These are phyloP conservation scores for Diprion similis DNA, from an alignment of 1,140 invertebrate species.

Conservation along the genomic window DNA sequence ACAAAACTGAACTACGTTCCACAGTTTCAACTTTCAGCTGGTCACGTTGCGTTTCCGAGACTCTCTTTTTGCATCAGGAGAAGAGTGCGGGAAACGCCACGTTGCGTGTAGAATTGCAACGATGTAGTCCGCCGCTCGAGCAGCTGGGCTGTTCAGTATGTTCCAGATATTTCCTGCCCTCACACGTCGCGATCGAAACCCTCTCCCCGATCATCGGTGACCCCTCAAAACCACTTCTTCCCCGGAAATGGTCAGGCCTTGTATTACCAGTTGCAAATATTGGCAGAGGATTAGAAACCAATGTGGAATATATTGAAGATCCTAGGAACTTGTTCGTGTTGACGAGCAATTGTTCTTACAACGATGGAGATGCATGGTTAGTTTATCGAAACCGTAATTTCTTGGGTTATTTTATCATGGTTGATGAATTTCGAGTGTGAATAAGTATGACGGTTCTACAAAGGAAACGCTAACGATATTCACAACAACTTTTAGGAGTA, in stretches of 20 bases:
- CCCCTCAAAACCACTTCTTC: conserved; percentile 34
- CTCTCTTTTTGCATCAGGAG: conserved; percentile 33
- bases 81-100: conserved; percentile 35
- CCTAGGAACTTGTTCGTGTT: background rate
- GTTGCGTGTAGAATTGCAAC: conserved; percentile 30
- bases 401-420: too few species aligned
- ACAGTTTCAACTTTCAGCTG: conserved; percentile 31
- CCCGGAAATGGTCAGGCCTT: background rate
- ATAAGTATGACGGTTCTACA: too few species aligned
- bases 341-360: background rate
- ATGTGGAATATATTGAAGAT: background rate
- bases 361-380: too few species aligned
- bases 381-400: too few species aligned
- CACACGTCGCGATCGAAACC: conserved; percentile 36
- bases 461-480: too few species aligned
- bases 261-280: background rate
- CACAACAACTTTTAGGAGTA: background rate
- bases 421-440: too few species aligned
- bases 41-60: conserved; percentile 43
- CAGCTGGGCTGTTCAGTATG: background rate
- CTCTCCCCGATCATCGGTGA: conserved; percentile 38
- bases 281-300: background rate
- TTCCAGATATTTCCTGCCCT: conserved; percentile 7
- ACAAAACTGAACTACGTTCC: conserved; percentile 16
- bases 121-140: background rate